Conservation (phyloP, 2,113 vertebrate genomes). For the Trichomycterus rosablanca region DNA sequence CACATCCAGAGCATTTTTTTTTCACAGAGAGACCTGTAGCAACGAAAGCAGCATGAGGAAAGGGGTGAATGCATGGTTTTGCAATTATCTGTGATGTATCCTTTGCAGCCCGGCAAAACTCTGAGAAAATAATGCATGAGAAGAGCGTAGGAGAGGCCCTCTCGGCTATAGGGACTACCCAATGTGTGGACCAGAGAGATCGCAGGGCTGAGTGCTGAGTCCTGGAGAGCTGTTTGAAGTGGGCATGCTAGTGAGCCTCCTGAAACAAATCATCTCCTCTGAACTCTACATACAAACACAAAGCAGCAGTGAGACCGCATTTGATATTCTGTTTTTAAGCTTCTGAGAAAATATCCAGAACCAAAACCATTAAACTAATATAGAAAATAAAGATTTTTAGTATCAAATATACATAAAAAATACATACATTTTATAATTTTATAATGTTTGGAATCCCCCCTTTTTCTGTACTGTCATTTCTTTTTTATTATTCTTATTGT, state of each 20-base stretch:
- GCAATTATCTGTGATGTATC: slow-evolving; percentile 20
- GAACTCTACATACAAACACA: slow-evolving; percentile 30
- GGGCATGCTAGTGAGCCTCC: slow-evolving; percentile 50
- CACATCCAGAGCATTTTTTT: background rate
- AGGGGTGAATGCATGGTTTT: slow-evolving; percentile 14
- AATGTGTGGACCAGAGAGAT: slow-evolving; percentile 7
- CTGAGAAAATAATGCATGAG: slow-evolving; percentile 68
- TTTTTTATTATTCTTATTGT: no score
- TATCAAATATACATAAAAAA: no score
- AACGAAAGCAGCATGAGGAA: slow-evolving; percentile 16
- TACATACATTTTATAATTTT: no score
- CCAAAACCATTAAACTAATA: no score
- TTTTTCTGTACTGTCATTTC: no score
- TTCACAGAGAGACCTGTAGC: slow-evolving; percentile 5
- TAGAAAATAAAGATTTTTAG: no score
- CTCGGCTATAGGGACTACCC: slow-evolving; percentile 7
- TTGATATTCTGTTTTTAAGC: slow-evolving; percentile 27
- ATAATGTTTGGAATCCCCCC: no score
- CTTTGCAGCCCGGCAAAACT: slow-evolving; percentile 54
- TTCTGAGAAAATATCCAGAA: no score
- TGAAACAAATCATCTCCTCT: slow-evolving; percentile 56
- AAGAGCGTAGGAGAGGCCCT: slow-evolving; percentile 43
- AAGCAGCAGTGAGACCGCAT: background rate
- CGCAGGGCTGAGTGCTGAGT: slow-evolving; percentile 34
- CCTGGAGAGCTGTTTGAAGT: slow-evolving; percentile 63